Evolutionary conservation across 2,888 invertebrate genomes (phyloP).

Genomic region (Tortricodes alternella): DNA sequence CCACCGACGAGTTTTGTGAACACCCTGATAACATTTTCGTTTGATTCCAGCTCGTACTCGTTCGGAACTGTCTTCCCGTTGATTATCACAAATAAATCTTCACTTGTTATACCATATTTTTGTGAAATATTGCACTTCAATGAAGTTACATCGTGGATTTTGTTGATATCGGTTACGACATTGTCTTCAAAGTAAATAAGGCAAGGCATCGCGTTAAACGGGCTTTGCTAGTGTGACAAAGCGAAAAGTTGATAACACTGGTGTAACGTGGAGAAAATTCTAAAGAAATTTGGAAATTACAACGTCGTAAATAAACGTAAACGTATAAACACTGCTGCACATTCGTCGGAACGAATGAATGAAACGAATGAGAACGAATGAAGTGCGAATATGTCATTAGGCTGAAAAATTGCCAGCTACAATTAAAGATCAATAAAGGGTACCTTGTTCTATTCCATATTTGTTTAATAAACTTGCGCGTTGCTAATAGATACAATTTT

Average conservation of each 20-base stretch:
- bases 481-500: neutral
- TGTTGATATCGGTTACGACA: conserved; percentile 39
- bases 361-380: neutral
- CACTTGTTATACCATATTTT: conserved; percentile 58
- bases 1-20: conserved; percentile 88
- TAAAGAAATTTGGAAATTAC: neutral
- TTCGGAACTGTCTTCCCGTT: conserved; percentile 74
- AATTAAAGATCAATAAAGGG: neutral
- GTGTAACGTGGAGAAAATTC: neutral
- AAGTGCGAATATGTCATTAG: neutral
- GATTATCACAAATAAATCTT: conserved; percentile 78
- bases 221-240: neutral
- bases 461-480: neutral
- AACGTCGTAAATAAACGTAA: neutral
- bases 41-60: conserved; percentile 53
- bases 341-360: neutral
- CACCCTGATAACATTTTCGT: conserved; percentile 78
- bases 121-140: conserved; percentile 60
- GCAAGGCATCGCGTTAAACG: conserved; percentile 49
- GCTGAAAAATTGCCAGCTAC: neutral
- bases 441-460: neutral
- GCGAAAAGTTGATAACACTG: neutral
- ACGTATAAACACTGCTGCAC: neutral
- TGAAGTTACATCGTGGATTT: conserved; percentile 43
- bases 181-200: conserved; percentile 61